Percentiles rank a stretch among this genome's conserved stretches.
Conservation (phyloP, 2,797 vertebrate genomes). For the Sitta carolinensis region DNA sequence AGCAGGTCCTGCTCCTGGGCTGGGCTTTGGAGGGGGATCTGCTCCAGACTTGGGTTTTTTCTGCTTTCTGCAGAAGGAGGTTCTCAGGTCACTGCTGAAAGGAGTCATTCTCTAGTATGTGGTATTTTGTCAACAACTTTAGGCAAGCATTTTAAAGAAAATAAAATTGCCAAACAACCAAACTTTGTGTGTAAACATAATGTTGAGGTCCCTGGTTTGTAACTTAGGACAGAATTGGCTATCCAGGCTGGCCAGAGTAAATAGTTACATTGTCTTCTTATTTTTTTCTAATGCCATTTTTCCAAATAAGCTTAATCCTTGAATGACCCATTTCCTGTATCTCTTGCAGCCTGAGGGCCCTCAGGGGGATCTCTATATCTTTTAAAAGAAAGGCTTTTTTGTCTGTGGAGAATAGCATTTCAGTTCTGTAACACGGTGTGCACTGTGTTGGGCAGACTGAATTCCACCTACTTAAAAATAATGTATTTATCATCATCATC, state of each 20-base stretch:
- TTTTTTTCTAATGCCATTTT: constrained; percentile 3
- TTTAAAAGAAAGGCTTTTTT: constrained; percentile 54
- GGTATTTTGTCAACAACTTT: not conserved
- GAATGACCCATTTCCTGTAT: constrained; percentile 55
- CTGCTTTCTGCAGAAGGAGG: not conserved
- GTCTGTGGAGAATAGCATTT: not conserved
- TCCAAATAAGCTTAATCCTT: constrained; percentile 44
- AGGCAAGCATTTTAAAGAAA: not conserved
- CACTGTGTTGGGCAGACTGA: not conserved
- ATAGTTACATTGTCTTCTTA: constrained; percentile 39
- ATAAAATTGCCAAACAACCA: not conserved
- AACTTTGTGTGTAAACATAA: not conserved
- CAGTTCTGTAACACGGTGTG: not conserved
- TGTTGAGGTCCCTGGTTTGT: not conserved
- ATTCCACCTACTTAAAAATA: constrained; percentile 28
- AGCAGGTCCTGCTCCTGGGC: not conserved
- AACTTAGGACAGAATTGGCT: not conserved
- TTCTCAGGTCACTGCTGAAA: not conserved
- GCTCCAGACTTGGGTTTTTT: not conserved
- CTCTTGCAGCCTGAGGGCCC: constrained; percentile 40
- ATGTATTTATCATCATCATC: not conserved
- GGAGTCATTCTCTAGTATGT: not conserved
- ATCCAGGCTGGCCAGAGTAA: constrained; percentile 13
- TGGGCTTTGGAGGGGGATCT: not conserved
- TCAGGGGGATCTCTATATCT: constrained; percentile 29